These are phyloP conservation scores for Setophaga kirtlandii DNA, from an alignment of 2,113 vertebrate genomes.

Conservation along the genomic window DNA sequence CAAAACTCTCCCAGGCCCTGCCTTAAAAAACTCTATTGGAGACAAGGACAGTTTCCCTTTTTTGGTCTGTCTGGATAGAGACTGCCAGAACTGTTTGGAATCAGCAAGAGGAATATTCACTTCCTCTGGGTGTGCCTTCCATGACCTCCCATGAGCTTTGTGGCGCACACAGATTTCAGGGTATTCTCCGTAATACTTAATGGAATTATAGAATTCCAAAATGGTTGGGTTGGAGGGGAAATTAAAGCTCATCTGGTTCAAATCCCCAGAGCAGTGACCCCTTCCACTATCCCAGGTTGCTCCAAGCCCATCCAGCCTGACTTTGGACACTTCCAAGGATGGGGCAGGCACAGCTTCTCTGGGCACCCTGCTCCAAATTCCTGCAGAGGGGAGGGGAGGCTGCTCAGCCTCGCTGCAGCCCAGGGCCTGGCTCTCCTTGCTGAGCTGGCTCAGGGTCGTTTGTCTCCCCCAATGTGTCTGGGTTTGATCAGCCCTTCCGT, in stretches of 20 bases:
- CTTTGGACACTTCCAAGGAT: neutral
- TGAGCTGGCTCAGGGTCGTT: neutral
- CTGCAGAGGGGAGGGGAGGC: neutral
- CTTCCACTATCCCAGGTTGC: neutral
- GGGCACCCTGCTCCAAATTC: neutral
- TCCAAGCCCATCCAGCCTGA: rapidly evolving
- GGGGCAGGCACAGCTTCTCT: neutral
- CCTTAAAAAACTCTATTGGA: neutral
- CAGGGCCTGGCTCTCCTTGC: neutral
- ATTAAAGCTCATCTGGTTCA: neutral
- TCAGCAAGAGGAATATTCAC: neutral
- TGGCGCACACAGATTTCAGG: rapidly evolving
- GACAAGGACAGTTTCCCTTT: neutral
- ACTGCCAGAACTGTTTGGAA: neutral
- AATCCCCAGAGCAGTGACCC: neutral
- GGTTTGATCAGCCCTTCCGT: constrained; percentile 56
- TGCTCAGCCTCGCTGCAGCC: neutral
- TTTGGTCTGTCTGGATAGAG: neutral
- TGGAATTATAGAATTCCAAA: neutral
- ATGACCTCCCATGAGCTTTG: rapidly evolving
- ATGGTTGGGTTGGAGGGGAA: neutral
- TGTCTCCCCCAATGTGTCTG: constrained; percentile 26
- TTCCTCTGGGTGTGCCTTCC: rapidly evolving
- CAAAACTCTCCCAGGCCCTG: neutral
- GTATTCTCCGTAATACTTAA: no score